A percentile compares a stretch with the other conserved stretches of the same genome.
These are phyloP conservation scores for Gadus chalcogrammus DNA, from an alignment of 2,113 vertebrate genomes.

Conservation along the genomic window DNA sequence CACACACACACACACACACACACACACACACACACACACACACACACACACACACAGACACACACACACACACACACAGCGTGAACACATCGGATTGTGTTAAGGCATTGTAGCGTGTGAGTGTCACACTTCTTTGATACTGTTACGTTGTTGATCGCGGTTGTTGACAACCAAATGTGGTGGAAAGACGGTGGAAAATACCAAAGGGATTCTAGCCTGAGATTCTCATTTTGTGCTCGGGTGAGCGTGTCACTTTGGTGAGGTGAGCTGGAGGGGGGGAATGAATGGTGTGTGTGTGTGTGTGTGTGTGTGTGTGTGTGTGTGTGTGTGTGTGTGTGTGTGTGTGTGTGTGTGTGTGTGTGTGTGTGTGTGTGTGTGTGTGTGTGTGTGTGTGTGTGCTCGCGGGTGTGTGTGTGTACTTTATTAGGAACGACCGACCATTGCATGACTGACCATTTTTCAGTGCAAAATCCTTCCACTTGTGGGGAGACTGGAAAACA, in stretches of 20 bases:
- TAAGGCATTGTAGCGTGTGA: conserved; percentile 22
- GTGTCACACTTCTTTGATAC: too few relatives aligned
- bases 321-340: too few relatives aligned
- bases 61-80: not conserved
- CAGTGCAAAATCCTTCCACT: too few relatives aligned
- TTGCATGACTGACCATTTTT: too few relatives aligned
- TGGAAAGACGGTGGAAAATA: conserved; percentile 50
- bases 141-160: conserved; percentile 10
- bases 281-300: conserved; percentile 14
- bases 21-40: not conserved
- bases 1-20: too few relatives aligned
- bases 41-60: too few relatives aligned
- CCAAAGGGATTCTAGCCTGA: conserved; percentile 60
- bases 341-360: conserved; percentile 17
- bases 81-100: conserved; percentile 15
- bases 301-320: too few relatives aligned
- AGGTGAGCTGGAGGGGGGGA: not conserved
- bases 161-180: conserved; percentile 39
- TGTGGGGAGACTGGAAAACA: not conserved
- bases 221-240: conserved; percentile 68
- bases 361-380: too few relatives aligned
- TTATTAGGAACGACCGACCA: too few relatives aligned
- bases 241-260: conserved; percentile 55
- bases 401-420: conserved; percentile 18
- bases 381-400: conserved; percentile 3